These are phyloP conservation scores for Microchirus variegatus DNA, from an alignment of 2,797 vertebrate genomes.

Conservation along the genomic window DNA sequence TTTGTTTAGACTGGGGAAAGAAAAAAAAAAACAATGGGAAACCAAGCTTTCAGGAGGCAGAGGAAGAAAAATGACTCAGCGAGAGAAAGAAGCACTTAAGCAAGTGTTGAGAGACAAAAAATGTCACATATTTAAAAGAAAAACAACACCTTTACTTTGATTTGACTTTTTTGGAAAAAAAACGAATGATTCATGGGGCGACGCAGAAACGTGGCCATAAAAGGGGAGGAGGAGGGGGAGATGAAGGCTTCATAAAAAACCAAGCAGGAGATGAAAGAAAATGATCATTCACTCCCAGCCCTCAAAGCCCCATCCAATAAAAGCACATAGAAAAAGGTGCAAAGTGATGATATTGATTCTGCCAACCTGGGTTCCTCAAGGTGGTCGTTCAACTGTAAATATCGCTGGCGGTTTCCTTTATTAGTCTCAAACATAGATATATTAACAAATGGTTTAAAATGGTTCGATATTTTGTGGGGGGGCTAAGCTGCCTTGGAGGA, in stretches of 20 bases:
- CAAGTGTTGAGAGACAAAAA: background rate
- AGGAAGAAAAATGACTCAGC: slow-evolving; percentile 7
- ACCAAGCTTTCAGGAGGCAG: slow-evolving; percentile 12
- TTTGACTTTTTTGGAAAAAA: background rate
- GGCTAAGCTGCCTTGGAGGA: no score
- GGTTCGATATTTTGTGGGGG: no score
- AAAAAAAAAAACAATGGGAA: slow-evolving; percentile 5
- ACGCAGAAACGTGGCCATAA: background rate
- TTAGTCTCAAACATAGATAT: background rate
- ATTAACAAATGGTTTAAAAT: background rate
- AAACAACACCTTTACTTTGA: background rate
- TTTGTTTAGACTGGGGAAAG: slow-evolving; percentile 5
- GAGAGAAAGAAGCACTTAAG: slow-evolving; percentile 1
- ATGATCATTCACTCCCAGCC: background rate
- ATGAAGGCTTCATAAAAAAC: slow-evolving; percentile 2
- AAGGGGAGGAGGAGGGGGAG: no score
- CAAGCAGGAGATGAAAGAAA: slow-evolving; percentile 16
- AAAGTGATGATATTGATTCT: slow-evolving; percentile 29
- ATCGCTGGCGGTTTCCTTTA: slow-evolving; percentile 13
- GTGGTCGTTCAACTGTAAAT: slow-evolving; percentile 15
- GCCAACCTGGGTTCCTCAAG: slow-evolving; percentile 7
- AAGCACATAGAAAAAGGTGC: slow-evolving; percentile 16
- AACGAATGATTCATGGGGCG: background rate
- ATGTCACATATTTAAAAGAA: no score
- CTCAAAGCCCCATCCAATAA: slow-evolving; percentile 7